These are phyloP conservation scores for Agrotis exclamationis DNA, from an alignment of 2,888 invertebrate genomes.

Conservation along the genomic window DNA sequence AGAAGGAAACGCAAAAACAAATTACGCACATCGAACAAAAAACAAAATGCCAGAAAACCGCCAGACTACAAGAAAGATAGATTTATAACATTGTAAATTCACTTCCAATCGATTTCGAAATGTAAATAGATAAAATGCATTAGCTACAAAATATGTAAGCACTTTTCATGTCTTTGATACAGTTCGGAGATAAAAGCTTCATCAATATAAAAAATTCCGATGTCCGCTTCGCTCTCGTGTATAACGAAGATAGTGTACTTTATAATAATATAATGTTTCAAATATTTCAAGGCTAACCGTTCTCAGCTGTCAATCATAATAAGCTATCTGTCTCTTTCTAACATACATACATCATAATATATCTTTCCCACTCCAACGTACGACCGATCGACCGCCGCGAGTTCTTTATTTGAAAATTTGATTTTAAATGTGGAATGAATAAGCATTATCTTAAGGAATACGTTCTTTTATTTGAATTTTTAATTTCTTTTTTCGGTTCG, in stretches of 20 bases:
- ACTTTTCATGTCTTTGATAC: conserved; percentile 53
- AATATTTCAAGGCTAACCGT: conserved; percentile 92
- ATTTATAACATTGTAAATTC: conserved; percentile 53
- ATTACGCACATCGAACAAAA: conserved; percentile 3
- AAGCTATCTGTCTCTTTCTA: conserved; percentile 87
- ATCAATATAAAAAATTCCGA: conserved; percentile 65
- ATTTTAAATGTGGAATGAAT: conserved; percentile 91
- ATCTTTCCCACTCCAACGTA: conserved; percentile 78
- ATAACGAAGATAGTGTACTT: conserved; percentile 89
- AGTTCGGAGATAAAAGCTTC: conserved; percentile 57
- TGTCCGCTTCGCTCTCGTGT: conserved; percentile 84
- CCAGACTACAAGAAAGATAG: conserved; percentile 45
- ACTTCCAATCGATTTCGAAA: conserved; percentile 43
- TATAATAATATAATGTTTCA: conserved; percentile 91
- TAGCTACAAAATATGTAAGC: conserved; percentile 55
- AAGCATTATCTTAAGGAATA: conserved; percentile 91
- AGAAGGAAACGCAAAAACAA: conserved; percentile 3
- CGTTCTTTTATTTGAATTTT: conserved; percentile 90
- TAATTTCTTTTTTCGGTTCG: conserved; percentile 87
- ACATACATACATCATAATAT: conserved; percentile 76
- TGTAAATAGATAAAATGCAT: conserved; percentile 57
- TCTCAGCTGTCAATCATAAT: conserved; percentile 92
- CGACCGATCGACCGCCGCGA: conserved; percentile 86
- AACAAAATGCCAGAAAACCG: conserved; percentile 22
- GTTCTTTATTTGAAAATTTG: conserved; percentile 91